Base-by-base conservation (phyloP, 2,113 vertebrate species). In the Meleagris gallopavo region DNA sequence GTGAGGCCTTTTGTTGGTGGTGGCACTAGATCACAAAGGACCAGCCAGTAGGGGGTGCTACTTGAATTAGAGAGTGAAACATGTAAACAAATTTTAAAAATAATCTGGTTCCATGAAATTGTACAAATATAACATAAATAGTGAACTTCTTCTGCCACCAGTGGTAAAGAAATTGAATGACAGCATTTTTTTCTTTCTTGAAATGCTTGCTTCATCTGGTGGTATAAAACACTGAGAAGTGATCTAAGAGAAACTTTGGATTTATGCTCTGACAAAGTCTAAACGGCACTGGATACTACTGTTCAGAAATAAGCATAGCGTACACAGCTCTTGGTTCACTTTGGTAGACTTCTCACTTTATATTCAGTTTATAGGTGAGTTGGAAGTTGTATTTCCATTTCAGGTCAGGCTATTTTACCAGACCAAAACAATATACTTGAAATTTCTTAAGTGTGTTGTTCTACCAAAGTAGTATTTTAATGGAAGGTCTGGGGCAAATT, bases 401-500 rank as follows among this genome's bases (percentile, higher is more conserved):
- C 24, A 76, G 29, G n/a, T 54, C 30, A 38, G 41, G 1, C 0
- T 48, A 41, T 88, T 84, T 91, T 74, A 72, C 55, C 45, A 92
- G 69, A 91, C 13, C 30, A n/a, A 94, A 76, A 6, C 45, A 74
- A 89, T 73, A 61, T 70, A 13, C 45, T 60, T 84, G 64, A 93
- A 95, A 92, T 93, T 95, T 88, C 60, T 1, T 48, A 87, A 93
- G 24, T 34, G 16, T 50, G 3, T 64, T 89, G 58, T 75, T 84
- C 61, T 89, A 81, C 73, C 84, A 91, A 76, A 80, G 70, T 11
- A 72, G 73, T 85, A 95, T 13, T 86, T 88, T 92, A 96, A 79
- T 86, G 55, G 75, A 94, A 97, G 91, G 55, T 92, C 65, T 95
- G 93, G 93, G 76, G 70, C 40, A 90, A 86, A 94, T 77, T 85